Percentiles rank a stretch among this genome's conserved stretches.
phyloP scores from a whole-genome alignment of 2,888 invertebrate genomes.

The Nephrotoma flavescens region DNA sequence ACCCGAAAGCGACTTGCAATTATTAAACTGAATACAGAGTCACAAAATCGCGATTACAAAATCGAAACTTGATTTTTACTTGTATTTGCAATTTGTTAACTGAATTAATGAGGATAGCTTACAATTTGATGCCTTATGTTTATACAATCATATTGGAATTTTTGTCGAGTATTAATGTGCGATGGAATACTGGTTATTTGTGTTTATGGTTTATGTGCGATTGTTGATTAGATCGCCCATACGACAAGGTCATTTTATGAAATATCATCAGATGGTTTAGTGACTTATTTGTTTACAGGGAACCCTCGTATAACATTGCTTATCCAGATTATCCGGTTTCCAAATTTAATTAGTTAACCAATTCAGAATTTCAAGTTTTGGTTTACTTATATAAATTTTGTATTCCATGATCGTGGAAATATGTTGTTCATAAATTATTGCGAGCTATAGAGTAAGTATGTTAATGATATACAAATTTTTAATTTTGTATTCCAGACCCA shows the following conservation, averaged over 20 bases:
- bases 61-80: not conserved
- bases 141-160: not conserved
- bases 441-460: no score
- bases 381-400: no score
- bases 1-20: not conserved
- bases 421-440: no score
- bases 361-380: no score
- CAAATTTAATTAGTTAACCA: no score
- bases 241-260: not conserved
- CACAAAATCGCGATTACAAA: not conserved
- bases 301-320: not conserved
- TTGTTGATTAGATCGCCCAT: not conserved
- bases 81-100: not conserved
- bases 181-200: not conserved
- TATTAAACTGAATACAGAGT: not conserved
- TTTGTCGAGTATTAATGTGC: not conserved
- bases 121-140: not conserved
- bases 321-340: no score
- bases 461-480: not conserved
- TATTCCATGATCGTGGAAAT: no score
- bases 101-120: not conserved
- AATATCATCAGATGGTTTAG: not conserved
- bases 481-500: not conserved
- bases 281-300: not conserved
- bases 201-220: not conserved